Conservation (phyloP, 2,888 invertebrate genomes). For the Ectemnius continuus region DNA sequence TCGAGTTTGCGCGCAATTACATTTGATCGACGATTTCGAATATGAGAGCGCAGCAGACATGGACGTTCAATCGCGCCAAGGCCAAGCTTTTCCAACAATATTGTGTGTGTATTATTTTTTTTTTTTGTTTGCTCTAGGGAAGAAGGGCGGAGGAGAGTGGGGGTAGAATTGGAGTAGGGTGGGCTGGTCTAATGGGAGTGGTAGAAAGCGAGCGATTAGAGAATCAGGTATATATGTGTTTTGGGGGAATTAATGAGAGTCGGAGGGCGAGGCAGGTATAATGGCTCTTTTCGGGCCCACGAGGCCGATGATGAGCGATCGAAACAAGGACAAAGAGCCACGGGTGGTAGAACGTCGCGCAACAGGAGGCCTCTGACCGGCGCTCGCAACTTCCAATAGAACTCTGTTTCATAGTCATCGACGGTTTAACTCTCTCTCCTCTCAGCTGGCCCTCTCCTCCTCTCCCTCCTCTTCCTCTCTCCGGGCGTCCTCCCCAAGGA, state of each 20-base stretch:
- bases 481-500: constrained; percentile 22
- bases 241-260: constrained; percentile 59
- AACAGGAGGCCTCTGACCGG: constrained; percentile 61
- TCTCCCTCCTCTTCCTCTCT: constrained; percentile 48
- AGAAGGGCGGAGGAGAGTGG: no score
- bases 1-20: neutral
- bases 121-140: no score
- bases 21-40: neutral
- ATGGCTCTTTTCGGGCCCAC: constrained; percentile 54
- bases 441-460: constrained; percentile 60
- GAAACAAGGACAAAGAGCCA: constrained; percentile 72
- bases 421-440: constrained; percentile 64
- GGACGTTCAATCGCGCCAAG: neutral
- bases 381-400: constrained; percentile 46
- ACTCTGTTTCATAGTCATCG: constrained; percentile 68
- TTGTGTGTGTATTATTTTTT: no score
- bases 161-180: neutral
- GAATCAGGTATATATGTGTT: constrained; percentile 12
- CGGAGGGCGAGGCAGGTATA: constrained; percentile 47
- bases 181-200: neutral
- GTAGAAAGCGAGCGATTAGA: constrained; percentile 15
- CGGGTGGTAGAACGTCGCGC: constrained; percentile 67
- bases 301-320: constrained; percentile 53
- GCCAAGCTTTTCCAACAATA: no score
- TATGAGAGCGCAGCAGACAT: neutral